Evolutionary conservation across 2,113 vertebrate species (phyloP), one percentile per base, ranked within the genome.

Genomic region (Coreoperca whiteheadi): DNA sequence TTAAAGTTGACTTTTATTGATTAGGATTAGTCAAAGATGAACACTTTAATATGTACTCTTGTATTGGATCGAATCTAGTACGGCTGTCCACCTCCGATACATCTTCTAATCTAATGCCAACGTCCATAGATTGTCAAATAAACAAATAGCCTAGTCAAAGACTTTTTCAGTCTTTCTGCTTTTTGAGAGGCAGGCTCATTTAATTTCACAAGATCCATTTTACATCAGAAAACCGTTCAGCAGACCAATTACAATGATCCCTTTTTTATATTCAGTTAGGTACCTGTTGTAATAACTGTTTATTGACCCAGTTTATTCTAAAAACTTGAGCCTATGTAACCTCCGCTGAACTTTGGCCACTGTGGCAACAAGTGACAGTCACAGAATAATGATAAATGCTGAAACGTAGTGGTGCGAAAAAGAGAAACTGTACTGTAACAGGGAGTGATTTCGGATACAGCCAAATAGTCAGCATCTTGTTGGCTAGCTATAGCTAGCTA

Each of bases 1-100:
- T 80, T 73, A 63, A 80, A 85, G 70, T 91, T 84, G 71, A 67
- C 85, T 81, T 74, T 51, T 50, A 88, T 90, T 60, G 68, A 87
- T 88, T 87, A 59, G 11, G 18, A 48, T 63, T 43, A 43, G 70
- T 79, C 78, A 79, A 66, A 89, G 69, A 46, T 20, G 60, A 72
- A 74, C 48, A 61, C 46, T 54, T 37, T 79, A 30, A 37, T 15
- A 72, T 85, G 53, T n/a, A n/a, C n/a, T n/a, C n/a, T n/a, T 59
- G 37, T 67, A 57, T 72, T 70, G 48, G 77, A 73, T 73, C 53
- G 78, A 34, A 72, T 76, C 82, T 39, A 70, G 32, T 59, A 8
- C 14, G 10, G 39, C 56, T 10, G 66, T 77, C 46, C 50, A 68
- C 41, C 66, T 77, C 25, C 76, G 37, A 73, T 73, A 23, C 65